Evolutionary conservation across 2,888 invertebrate species (phyloP), one percentile per base, ranked within the genome.

Genomic region (Pammene fasciana): DNA sequence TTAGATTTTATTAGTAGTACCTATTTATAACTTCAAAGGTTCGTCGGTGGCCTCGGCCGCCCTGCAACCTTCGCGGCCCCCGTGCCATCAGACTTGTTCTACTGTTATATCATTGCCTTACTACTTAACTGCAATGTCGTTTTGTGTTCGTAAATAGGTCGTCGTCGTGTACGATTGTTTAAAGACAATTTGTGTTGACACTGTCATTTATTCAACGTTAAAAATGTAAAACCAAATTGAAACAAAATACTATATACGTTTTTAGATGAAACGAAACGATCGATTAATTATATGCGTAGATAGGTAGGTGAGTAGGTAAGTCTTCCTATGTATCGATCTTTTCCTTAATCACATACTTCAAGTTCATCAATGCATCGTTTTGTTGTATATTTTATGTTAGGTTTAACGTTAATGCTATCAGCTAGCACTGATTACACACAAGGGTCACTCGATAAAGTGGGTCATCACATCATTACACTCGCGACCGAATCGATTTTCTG

Each of bases 1-100:
- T 52, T 52, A 14, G 18, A 16, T 16, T 36, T 38, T 52, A 54
- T 60, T 54, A 13, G 36, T 54, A 41, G 62, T 71, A n/a, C n/a
- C n/a, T n/a, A 68, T 65, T 70, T 52, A 62, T 61, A 66, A 67
- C 65, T 48, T 70, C 70, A 70, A 70, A 70, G 70, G 70, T 70
- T 70, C 54, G 65, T 68, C 45, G 34, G 81, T 86, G 87, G 88
- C 90, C 89, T 91, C 86, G 86, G 75, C 75, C 74, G 89, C 90
- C 90, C 91, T 82, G 82, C 86, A 88, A 90, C 91, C 90, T 90
- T 80, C 81, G 85, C 81, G 89, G 90, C 89, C 90, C 82, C 85
- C 74, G 82, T 82, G 81, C 81, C 86, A 85, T 86, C 86, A 59
- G 68, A 70, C 70, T 65, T 38, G 65, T 70, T 70, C 60, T 65